Conservation (phyloP, 2,888 invertebrate species). For the Noctua pronuba region DNA sequence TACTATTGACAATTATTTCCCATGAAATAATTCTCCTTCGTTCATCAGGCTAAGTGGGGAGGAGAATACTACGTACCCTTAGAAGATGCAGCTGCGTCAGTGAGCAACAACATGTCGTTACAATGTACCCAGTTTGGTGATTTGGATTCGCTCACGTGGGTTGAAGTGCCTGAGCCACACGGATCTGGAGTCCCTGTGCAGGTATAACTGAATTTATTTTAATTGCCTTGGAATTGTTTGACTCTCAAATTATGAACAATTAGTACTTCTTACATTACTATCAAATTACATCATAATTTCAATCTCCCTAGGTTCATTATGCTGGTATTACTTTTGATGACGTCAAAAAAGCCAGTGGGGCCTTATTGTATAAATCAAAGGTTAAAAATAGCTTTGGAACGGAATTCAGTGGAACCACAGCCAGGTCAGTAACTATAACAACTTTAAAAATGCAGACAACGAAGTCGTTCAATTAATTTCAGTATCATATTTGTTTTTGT, state of each 20-base stretch:
- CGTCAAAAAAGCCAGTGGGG: constrained; percentile 68
- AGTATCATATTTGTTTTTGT: neutral
- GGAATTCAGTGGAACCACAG: constrained; percentile 80
- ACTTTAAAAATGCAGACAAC: too few species aligned
- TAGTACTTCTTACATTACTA: neutral
- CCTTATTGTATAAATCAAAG: constrained; percentile 39
- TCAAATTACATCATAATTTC: neutral
- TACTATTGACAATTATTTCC: neutral
- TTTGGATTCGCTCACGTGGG: constrained; percentile 53
- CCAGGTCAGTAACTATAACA: constrained; percentile 63
- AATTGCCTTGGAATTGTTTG: neutral
- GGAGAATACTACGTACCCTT: constrained; percentile 70
- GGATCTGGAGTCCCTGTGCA: constrained; percentile 70
- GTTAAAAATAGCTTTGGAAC: constrained; percentile 69
- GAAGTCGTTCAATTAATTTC: too few species aligned
- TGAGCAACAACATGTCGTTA: constrained; percentile 53
- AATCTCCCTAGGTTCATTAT: constrained; percentile 72
- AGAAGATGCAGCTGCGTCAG: constrained; percentile 29
- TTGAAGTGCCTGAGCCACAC: constrained; percentile 27
- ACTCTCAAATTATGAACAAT: too few species aligned
- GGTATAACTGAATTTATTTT: constrained; percentile 62
- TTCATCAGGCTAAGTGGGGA: constrained; percentile 67
- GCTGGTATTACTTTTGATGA: constrained; percentile 73
- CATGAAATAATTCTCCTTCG: neutral
- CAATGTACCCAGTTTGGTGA: constrained; percentile 63